Conservation (phyloP, 2,113 vertebrate species). For the Seriola rivoliana region DNA sequence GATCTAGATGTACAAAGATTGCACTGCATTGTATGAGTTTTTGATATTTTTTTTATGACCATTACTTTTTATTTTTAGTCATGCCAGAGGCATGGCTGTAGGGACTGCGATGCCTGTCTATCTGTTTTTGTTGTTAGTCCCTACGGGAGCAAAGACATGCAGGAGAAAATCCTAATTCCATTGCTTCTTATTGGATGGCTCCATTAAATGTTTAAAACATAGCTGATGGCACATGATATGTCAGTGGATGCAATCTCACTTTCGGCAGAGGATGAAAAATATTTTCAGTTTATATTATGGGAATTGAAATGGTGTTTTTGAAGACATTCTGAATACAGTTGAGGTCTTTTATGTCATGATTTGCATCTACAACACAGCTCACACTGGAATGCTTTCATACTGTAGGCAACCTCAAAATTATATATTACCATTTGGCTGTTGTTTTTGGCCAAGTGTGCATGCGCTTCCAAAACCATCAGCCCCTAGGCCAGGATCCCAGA, state of each 20-base stretch:
- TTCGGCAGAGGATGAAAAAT: not conserved
- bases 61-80: not conserved
- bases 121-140: not conserved
- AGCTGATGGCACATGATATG: not conserved
- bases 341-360: conserved; percentile 31
- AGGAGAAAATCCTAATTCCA: not conserved
- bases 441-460: conserved; percentile 59
- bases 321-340: conserved; percentile 1
- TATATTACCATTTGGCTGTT: conserved; percentile 59
- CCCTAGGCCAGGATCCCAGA: conserved; percentile 63
- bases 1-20: not conserved
- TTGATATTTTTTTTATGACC: not conserved
- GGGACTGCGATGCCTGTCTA: not conserved
- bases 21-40: not conserved
- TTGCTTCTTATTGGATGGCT: not conserved
- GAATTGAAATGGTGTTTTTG: conserved; percentile 9
- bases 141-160: not conserved
- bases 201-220: conserved; percentile 6
- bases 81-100: not conserved
- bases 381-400: conserved; percentile 56
- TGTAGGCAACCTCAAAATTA: conserved; percentile 62
- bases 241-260: not conserved
- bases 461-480: conserved; percentile 69
- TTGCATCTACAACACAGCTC: conserved; percentile 43
- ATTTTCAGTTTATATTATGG: not conserved